Evolutionary conservation across 2,113 vertebrate genomes (phyloP), one percentile per base, ranked within the genome.

Genomic region (Pseudonaja textilis): DNA sequence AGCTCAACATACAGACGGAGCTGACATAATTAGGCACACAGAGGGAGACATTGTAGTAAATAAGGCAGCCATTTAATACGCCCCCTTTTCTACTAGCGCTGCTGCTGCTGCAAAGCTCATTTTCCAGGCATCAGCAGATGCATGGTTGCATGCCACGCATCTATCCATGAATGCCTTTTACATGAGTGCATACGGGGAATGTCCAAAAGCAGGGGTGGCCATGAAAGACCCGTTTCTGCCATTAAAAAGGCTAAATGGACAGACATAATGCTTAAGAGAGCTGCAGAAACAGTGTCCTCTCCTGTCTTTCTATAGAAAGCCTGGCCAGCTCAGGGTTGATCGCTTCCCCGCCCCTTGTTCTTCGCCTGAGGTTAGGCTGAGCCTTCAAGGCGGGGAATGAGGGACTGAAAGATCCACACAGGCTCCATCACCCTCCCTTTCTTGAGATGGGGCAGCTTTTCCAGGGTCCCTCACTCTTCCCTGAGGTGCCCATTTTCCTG

Each of bases 1-100:
- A 96, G 95, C 93, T 96, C 93, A 95, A 96, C 95, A 94, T 96
- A 93, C 92, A 96, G 95, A 92, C 96, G 94, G 91, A 92, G 95
- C 90, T 47, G 96, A 93, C 94, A 94, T 95, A 96, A 96, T 96
- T 97, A 96, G 93, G 95, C 93, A 95, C 89, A 47, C 90, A 91
- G 54, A 91, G 47, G 3, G 39, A 91, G 90, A 91, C 55, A 18
- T 26, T 59, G 55, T 87, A 91, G 91, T 87, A 91, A 91, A 87
- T 87, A 87, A 50, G 91, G 42, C 91, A 92, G 85, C 91, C 47
- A 59, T 59, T 92, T 59, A 87, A 50, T 50, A 87, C 85, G 85
- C 85, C 91, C 85, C 42, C 85, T 56, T 86, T 90, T 10, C 59
- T 52, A 52, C 54, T 57, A 50, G 81, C 57, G 89, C 59, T 9